Evolutionary conservation across 2,797 vertebrate species (phyloP), one percentile per base, ranked within the genome.

Genomic region (Rhinatrema bivittatum): DNA sequence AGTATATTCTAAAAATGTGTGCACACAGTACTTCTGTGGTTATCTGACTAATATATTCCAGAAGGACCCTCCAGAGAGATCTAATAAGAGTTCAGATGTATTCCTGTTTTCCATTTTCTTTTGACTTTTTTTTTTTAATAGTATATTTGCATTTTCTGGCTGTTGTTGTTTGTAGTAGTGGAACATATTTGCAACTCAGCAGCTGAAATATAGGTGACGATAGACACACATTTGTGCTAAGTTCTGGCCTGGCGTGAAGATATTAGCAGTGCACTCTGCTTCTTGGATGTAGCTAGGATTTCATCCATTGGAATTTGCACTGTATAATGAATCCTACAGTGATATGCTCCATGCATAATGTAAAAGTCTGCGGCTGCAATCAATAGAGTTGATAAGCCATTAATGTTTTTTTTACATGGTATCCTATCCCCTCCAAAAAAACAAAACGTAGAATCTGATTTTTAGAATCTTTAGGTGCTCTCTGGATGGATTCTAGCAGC

Each of bases 401-500:
- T 53, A 23, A 41, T 20, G 12, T 11, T 39, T n/a, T 11, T 39
- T n/a, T 51, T 60, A 45, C 33, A 1, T 29, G 26, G 42, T 25
- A 51, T 46, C 50, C 38, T 31, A 10, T 45, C 29, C 43, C 34
- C 28, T 29, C 46, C 31, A 38, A 20, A 49, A 33, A 46, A 49
- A 42, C n/a, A n/a, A n/a, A n/a, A n/a, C n/a, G n/a, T n/a, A n/a
- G n/a, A n/a, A n/a, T n/a, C 12, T 15, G 42, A 43, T 34, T 36
- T 45, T 41, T 3, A 4, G 50, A 49, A 38, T 28, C 26, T 41
- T 62, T 68, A 68, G 37, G 45, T 60, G 49, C 50, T 62, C 54
- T 55, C 29, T 20, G 9, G 26, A 64, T 69, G 60, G 60, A 65
- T 68, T 68, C 66, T 68, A 22, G 46, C 16, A 42, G 39, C 36